A percentile compares a stretch with the other conserved stretches of the same genome.
phyloP scores from a whole-genome alignment of 2,113 vertebrate species.

The Percina caprodes region DNA sequence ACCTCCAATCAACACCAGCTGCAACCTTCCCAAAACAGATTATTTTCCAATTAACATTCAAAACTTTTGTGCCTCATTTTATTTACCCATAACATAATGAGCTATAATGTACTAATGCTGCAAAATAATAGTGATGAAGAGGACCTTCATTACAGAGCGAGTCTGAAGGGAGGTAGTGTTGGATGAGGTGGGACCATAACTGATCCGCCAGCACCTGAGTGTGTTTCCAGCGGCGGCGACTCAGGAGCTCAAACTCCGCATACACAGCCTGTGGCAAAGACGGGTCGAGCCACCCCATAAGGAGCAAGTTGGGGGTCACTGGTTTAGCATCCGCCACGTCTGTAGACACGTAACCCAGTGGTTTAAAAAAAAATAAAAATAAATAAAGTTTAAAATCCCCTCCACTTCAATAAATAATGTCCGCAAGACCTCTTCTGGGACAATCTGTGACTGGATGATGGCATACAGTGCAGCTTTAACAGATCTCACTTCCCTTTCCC shows the following conservation, averaged over 20 bases:
- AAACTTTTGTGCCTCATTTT: too few species aligned
- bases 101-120: too few species aligned
- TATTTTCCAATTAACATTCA: too few species aligned
- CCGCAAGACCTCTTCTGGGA: background rate
- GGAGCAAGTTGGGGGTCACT: background rate
- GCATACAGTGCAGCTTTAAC: background rate
- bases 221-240: too few species aligned
- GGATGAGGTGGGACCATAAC: background rate
- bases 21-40: too few species aligned
- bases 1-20: too few species aligned
- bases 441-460: background rate
- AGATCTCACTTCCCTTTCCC: background rate
- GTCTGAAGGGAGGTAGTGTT: background rate
- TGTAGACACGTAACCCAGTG: background rate
- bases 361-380: too few species aligned
- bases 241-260: background rate
- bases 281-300: background rate
- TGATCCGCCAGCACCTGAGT: background rate
- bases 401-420: background rate
- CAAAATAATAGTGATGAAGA: too few species aligned
- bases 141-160: too few species aligned
- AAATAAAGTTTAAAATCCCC: too few species aligned
- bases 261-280: background rate
- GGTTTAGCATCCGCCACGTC: background rate
- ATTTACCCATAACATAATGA: too few species aligned